Base-by-base conservation (phyloP, 37 sponge, comb jelly and placozoan genomes). In the Ianthella basta region DNA sequence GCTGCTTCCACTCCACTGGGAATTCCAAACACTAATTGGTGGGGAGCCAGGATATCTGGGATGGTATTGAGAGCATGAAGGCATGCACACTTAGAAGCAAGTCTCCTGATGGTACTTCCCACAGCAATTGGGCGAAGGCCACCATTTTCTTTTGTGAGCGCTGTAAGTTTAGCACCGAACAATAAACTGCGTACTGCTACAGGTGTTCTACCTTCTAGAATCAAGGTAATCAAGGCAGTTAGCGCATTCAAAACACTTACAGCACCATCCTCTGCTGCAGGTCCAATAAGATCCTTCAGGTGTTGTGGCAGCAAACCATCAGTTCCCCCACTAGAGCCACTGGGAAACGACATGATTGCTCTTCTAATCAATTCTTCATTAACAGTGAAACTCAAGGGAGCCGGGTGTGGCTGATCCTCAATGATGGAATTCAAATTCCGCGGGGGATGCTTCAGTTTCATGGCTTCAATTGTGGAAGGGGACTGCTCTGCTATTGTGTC, bases 121-220 rank as follows among this genome's bases (percentile, higher is more conserved):
- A 88, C 80, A 44, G 88, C 88, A 53, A 88, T 88, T 32, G 83
- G 83, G 25, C 83, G 70, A 23, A 88, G 27, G 57, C 83, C 83
- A 39, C 83, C 83, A 60, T 60, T 69, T 73, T 82, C 65, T 64
- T 74, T 88, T 29, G 29, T 25, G 18, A 82, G 65, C 12, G 88
- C 88, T 20, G 56, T 55, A 40, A 88, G 55, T 54, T 19, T 41
- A 24, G 88, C 79, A 59, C 88, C 88, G 72, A 82, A 82, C 32
- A 88, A 59, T 63, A 82, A 30, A 39, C 73, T 83, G 34, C 75
- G 35, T 39, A 88, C 54, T 23, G 83, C 19, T 34, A 63, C 24
- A 44, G 83, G 83, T 14, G 53, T 59, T 63, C 30, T 74, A 34
- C 88, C 83, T 32, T 82, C 78, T 23, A 73, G 77, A 0, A 88